Evolutionary conservation across 2,113 vertebrate genomes (phyloP).

Genomic region (Clarias macrocephalus): DNA sequence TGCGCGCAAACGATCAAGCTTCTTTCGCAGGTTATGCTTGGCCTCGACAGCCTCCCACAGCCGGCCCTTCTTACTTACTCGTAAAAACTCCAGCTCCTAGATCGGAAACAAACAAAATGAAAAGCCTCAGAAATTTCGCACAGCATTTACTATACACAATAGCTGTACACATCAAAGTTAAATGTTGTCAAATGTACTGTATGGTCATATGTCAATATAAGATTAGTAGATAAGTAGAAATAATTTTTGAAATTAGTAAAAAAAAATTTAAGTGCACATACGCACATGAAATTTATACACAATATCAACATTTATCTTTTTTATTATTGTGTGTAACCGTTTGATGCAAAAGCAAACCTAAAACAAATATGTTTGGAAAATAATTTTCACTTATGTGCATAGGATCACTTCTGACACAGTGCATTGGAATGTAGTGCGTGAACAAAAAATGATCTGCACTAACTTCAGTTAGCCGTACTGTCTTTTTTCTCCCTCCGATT

Average conservation of each 20-base stretch:
- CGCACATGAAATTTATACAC: neutral
- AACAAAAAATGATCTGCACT: no score
- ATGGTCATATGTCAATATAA: neutral
- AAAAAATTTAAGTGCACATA: neutral
- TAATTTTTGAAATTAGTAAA: neutral
- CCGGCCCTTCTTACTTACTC: slow-evolving; percentile 93
- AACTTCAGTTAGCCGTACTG: no score
- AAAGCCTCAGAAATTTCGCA: neutral
- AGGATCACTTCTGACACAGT: no score
- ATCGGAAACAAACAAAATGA: neutral
- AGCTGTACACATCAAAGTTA: neutral
- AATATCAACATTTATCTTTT: neutral
- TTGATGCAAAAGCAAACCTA: neutral
- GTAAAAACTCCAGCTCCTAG: slow-evolving; percentile 93
- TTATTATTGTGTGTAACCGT: neutral
- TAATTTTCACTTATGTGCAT: neutral
- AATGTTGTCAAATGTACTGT: neutral
- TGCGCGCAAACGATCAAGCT: slow-evolving; percentile 88
- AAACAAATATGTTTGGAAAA: neutral
- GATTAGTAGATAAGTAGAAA: no score
- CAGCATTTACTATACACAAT: neutral
- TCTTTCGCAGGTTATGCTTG: slow-evolving; percentile 89
- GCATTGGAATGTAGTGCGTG: no score
- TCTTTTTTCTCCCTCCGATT: no score
- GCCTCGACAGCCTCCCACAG: slow-evolving; percentile 92